Base-by-base conservation (phyloP, 2,888 invertebrate genomes). In the Watsonalla cultraria region DNA sequence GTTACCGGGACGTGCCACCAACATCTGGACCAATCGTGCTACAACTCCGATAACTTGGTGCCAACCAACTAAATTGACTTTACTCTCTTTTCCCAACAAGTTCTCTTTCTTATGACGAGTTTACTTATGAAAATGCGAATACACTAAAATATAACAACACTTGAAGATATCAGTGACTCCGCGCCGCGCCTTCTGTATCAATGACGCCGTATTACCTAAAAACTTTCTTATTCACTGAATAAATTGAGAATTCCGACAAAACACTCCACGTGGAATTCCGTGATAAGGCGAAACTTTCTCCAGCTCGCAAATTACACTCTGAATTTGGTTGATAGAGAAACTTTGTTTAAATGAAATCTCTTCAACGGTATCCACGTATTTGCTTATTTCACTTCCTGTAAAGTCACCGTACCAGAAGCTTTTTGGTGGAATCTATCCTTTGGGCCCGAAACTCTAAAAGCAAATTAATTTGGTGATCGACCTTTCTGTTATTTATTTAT, bases 321-420 rank as follows among this genome's bases (percentile, higher is more conserved):
- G 84, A 86, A 84, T 86, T 87, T 81, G 78, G 78, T 82, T 84
- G 84, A 87, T 88, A 86, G 83, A 84, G 80, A 84, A 89, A 86
- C 82, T 88, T 87, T 81, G 77, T 78, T 82, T 70, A 80, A 84
- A 87, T 84, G 81, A 84, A 86, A 86, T 86, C 80, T 84, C 83
- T 86, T 85, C 73, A 81, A 78, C 74, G 76, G 78, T 78, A 73
- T 79, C 78, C 77, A 74, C 75, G 75, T 77, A 74, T 81, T 82
- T 81, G 74, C 79, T 78, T 80, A 80, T 81, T 80, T 74, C 74
- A 72, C 75, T 80, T 82, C 76, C 75, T 74, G 74, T 70, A 70
- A 74, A 77, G 75, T 77, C 74, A 78, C 72, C 71, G 68, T 67
- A 65, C 69, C 68, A 49, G 58, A 59, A 60, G 66, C 65, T 65